Evolutionary conservation across 2,888 invertebrate species (phyloP).

Genomic region (Epistrophella euchroma): DNA sequence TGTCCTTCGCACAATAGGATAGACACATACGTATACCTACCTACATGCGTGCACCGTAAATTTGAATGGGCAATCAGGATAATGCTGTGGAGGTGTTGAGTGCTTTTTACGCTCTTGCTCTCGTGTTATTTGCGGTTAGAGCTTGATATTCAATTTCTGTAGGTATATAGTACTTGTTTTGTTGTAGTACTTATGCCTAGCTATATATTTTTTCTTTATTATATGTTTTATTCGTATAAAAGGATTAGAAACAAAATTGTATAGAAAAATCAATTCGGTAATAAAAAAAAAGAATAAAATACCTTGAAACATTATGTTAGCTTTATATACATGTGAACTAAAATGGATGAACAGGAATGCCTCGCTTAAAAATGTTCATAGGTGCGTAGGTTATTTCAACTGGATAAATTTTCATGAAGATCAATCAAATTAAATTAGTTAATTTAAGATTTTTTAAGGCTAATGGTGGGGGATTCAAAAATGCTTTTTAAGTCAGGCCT

Average conservation of each 20-base stretch:
- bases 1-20: slow-evolving; percentile 54
- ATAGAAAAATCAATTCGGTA: background rate
- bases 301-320: no score
- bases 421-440: no score
- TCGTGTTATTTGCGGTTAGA: slow-evolving; percentile 1
- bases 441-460: no score
- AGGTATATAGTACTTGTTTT: background rate
- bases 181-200: background rate
- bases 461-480: no score
- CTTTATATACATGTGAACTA: no score
- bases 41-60: slow-evolving; percentile 40
- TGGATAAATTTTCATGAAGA: no score
- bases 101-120: background rate
- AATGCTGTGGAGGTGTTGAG: slow-evolving; percentile 49
- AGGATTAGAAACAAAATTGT: background rate
- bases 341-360: no score
- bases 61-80: slow-evolving; percentile 53
- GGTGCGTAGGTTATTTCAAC: no score
- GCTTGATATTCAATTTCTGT: background rate
- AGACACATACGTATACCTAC: background rate
- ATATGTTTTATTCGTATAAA: background rate
- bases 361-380: no score
- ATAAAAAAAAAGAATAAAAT: background rate
- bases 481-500: no score
- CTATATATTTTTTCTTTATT: background rate